A percentile compares a stretch with the other conserved stretches of the same genome.
These are phyloP conservation scores for Coleophora flavipennella DNA, from an alignment of 2,888 invertebrate genomes.

Conservation along the genomic window DNA sequence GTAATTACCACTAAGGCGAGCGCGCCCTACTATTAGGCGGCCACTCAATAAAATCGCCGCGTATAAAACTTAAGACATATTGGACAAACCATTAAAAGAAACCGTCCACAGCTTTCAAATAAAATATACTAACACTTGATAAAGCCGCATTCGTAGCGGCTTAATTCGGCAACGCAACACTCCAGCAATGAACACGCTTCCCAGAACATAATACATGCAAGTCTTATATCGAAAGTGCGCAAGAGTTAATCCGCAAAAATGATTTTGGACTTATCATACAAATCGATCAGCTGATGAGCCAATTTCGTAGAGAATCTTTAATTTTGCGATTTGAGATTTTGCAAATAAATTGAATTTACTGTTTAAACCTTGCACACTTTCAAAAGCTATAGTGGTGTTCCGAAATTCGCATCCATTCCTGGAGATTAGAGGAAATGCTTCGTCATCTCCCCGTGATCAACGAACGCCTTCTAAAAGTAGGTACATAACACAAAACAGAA, in stretches of 20 bases:
- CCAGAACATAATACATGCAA: no score
- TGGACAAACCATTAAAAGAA: constrained; percentile 50
- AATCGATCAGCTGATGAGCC: no score
- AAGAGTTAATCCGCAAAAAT: no score
- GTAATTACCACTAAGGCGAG: constrained; percentile 30
- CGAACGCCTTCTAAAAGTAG: constrained; percentile 23
- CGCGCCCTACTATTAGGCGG: constrained; percentile 47
- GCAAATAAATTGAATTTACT: no score
- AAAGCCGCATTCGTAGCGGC: constrained; percentile 21
- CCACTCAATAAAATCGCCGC: constrained; percentile 69
- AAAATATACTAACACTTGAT: constrained; percentile 22
- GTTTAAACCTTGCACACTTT: no score
- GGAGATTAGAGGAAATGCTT: constrained; percentile 18
- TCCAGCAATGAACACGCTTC: constrained; percentile 12
- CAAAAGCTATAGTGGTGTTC: no score
- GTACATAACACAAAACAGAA: constrained; percentile 43
- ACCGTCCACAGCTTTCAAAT: constrained; percentile 36
- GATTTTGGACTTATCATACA: neutral
- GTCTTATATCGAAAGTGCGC: no score
- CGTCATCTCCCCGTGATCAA: constrained; percentile 20
- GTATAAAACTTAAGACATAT: constrained; percentile 54
- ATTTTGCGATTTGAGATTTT: no score
- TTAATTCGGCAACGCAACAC: constrained; percentile 16
- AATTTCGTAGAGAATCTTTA: neutral
- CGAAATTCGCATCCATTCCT: constrained; percentile 25